Evolutionary conservation across 37 sponge, comb jelly and placozoan species (phyloP).

Genomic region (Spongilla lacustris): DNA sequence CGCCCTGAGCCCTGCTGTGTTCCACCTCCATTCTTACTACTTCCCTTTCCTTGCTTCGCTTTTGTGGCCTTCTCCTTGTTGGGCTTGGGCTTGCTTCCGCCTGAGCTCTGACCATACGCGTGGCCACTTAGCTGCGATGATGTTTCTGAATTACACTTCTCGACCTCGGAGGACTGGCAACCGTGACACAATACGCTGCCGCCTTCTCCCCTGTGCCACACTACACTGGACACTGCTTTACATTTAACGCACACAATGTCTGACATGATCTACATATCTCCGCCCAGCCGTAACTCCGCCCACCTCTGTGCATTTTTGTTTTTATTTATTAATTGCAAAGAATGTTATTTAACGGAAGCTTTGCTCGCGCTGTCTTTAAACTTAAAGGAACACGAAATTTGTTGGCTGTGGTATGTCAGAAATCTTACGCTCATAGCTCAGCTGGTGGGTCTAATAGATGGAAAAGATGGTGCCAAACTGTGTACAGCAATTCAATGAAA

Average conservation of each 20-base stretch:
- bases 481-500: not conserved
- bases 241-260: slow-evolving; percentile 36
- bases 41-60: not conserved
- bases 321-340: not conserved
- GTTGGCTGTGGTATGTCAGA: not conserved
- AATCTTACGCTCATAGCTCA: not conserved
- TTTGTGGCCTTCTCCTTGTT: not conserved
- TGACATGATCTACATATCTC: not conserved
- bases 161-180: slow-evolving; percentile 8
- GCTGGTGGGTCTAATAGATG: not conserved
- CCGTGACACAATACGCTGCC: slow-evolving; percentile 48
- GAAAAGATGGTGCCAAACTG: not conserved
- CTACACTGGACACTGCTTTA: slow-evolving; percentile 40
- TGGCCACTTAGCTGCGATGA: not conserved
- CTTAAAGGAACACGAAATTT: not conserved
- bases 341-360: not conserved
- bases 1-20: not conserved
- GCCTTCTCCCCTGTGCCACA: slow-evolving; percentile 49
- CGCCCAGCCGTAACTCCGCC: too few relatives aligned
- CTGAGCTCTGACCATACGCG: not conserved
- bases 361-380: not conserved
- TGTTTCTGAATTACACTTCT: not conserved
- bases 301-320: not conserved
- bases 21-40: not conserved
- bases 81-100: not conserved